Conservation (phyloP, 2,113 vertebrate species). For the Leiothrix lutea region DNA sequence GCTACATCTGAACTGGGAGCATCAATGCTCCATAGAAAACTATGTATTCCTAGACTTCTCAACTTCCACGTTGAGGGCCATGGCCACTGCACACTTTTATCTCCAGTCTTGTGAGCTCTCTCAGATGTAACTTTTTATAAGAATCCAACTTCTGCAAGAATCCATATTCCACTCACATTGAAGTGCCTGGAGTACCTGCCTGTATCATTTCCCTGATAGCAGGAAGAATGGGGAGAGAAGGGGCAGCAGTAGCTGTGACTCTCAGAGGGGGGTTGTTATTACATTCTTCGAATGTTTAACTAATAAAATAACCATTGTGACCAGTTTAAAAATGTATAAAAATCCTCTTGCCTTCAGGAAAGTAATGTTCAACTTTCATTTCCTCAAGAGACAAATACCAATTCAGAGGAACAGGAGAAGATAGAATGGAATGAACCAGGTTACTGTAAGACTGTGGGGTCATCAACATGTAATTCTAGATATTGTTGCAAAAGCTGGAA, state of each 20-base stretch:
- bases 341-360: constrained; percentile 3
- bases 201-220: neutral
- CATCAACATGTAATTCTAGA: neutral
- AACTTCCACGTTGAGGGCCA: neutral
- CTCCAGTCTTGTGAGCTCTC: neutral
- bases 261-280: neutral
- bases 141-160: neutral
- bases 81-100: neutral
- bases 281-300: neutral
- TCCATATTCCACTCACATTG: neutral
- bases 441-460: neutral
- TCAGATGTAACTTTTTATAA: neutral
- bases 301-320: neutral
- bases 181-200: neutral
- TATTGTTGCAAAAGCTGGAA: constrained; percentile 7
- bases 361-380: constrained; percentile 41
- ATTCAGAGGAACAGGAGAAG: neutral
- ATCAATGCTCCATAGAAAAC: neutral
- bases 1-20: neutral
- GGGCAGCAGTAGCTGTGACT: neutral
- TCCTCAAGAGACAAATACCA: neutral
- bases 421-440: neutral
- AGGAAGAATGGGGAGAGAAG: neutral
- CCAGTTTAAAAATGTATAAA: constrained; percentile 12
- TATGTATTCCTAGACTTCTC: neutral